Evolutionary conservation across 2,113 vertebrate genomes (phyloP), one percentile per base, ranked within the genome.

Genomic region (Phaethornis superciliosus): DNA sequence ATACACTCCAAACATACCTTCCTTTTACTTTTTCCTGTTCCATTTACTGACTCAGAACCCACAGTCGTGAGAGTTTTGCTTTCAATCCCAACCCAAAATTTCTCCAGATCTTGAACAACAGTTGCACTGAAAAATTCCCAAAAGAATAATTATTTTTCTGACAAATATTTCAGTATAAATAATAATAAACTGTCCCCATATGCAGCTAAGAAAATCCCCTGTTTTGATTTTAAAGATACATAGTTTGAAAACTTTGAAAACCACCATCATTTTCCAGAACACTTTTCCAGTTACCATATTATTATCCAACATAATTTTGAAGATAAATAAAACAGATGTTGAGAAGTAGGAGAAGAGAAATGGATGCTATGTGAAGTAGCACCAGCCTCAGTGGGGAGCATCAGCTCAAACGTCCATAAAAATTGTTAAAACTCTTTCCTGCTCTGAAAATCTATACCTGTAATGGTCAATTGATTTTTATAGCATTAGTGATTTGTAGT

Each of bases 71-170:
- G 91, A 54, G 89, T 95, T 94, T 97, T 95, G 59, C 97, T 97
- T 81, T 96, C 91, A 94, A 97, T 89, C 72, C 95, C 97, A 79
- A 96, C 75, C 97, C 97, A 97, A 63, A 96, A 96, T 47, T 82
- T 96, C 20, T 96, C 69, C 24, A 84, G 37, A 77, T 97, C 94
- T 93, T 97, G 94, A 86, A 97, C 84, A 75, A 96, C 95, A 74
- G 97, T 97, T 77, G 95, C 96, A 81, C 97, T 97, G 42, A 26
- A 59, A 64, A 82, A 23, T 75, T 90, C 82, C 77, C 7, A 40
- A 62, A 89, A 44, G 7, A 11, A 24, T 18, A 1, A 32, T 32
- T n/a, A 22, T 75, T 68, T 44, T 54, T 72, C 37, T 64, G 37
- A 55, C 12, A 69, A 52, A 15, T 40, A 54, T 52, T 74, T 64